Base-by-base conservation (phyloP, 2,888 invertebrate genomes). In the Harpalus rubripes region DNA sequence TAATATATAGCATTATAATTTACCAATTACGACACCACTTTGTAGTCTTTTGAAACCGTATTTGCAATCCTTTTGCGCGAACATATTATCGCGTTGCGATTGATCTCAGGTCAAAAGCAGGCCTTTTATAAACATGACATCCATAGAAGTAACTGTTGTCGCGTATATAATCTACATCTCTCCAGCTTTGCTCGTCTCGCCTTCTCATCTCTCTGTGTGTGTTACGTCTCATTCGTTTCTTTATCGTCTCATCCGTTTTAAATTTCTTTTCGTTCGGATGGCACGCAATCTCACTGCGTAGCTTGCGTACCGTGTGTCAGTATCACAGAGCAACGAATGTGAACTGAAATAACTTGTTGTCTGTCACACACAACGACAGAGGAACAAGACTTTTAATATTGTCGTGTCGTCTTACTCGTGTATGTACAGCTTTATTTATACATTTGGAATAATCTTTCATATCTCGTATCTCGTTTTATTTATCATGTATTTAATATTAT, bases 71-170 rank as follows among this genome's bases (percentile, higher is more conserved):
- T 52, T 52, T 52, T 52, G 44, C 44, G 44, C 22, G 4, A 26
- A 63, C 8, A 26, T 12, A 63, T 63, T 26, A 61, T 61, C 59
- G 6, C 65, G 26, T 22, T 15, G 15, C 68, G 16, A 68, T 41
- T 68, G 68, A 68, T 68, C 68, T 68, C n/a, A 6, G 41, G 16
- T 41, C 39, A 32, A 39, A 68, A 68, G 63, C 18, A 63, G 41
- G 68, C 39, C 68, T 68, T 68, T 68, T 68, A 41, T 39, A 68
- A 68, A 68, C 68, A 68, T 68, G 68, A 68, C 68, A 15, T 68
- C 68, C 16, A 68, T 68, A 32, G n/a, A 68, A 68, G 32, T 68
- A 39, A 68, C 39, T 63, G 63, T 63, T 63, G 63, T 63, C 63
- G 63, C 63, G 26, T 63, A 63, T 63, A 63, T 63, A 63, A 68